Evolutionary conservation across 2,797 vertebrate genomes (phyloP), one percentile per base, ranked within the genome.

Genomic region (Tokudaia muenninki): DNA sequence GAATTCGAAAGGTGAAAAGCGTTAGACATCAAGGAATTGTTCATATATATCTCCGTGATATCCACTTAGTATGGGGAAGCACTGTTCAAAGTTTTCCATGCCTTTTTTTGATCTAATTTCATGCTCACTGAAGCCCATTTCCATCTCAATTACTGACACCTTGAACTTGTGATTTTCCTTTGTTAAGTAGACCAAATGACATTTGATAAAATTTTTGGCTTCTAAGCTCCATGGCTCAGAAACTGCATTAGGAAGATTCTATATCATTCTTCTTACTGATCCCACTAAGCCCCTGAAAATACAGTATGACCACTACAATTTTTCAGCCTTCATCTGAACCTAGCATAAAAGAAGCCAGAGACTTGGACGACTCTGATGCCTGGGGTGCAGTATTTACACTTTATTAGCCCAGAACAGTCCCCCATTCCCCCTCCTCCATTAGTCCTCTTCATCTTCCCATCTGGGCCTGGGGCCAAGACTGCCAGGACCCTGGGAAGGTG

Each of bases 91-190:
- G 95, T 82, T 96, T 97, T 96, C 86, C 92, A 93, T 55, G 87
- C 92, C 94, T 94, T 96, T 70, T 95, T 95, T 97, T 98, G 97
- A 97, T 97, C 97, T 94, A 92, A 97, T 98, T 98, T 98, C 94
- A 98, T 93, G 96, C 92, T 98, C 79, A 95, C 93, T 87, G 91
- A 94, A 96, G 92, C 95, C 65, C 65, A 12, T 94, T 97, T 97
- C 93, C 92, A 96, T 97, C 91, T 78, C 84, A 94, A 95, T 96
- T 92, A 92, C 91, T 0, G 21, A 96, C 95, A 97, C 97, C 93
- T 97, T 98, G 97, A 97, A 97, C 95, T 97, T 91, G 87, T 89
- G 84, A 93, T 96, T 98, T 96, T 70, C 87, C 77, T 96, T 95
- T n/a, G 16, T 89, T 96, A 92, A 97, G 97, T 82, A 83, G 61